Base-by-base conservation (phyloP, 2,888 invertebrate genomes). In the Lypha dubia region DNA sequence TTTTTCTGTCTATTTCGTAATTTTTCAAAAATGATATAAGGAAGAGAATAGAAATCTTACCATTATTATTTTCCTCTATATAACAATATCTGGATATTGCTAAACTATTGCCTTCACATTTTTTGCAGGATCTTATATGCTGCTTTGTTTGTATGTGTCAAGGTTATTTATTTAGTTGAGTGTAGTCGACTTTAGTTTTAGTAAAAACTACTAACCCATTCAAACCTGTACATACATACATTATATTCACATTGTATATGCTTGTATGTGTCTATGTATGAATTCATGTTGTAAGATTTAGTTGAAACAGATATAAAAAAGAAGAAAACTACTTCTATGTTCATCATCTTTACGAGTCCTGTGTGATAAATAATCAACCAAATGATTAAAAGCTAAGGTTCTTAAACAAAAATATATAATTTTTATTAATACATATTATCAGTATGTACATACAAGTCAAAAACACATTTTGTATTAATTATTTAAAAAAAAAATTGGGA, bases 181-280 rank as follows among this genome's bases (percentile, higher is more conserved):
- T 80, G 62, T 44, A 53, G 79, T 62, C 62, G 70, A 62, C 79
- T 70, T 70, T 77, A 70, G 70, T 70, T 70, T 77, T 62, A 60
- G 49, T 70, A 53, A 70, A 77, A 77, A 49, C 58, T 49, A 68
- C 24, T 24, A 3, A 68, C 28, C 38, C 58, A 58, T 58, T 41
- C 28, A 63, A 20, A 8, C 24, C 8, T n/a, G 3, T 53, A 35
- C 38, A 24, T 15, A 20, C 13, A 22, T 15, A 7, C 20, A 22
- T 41, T n/a, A 17, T 62, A 15, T 24, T 53, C 13, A 22, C 15
- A 24, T 53, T 53, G 2, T 13, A 53, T 22, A 13, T 7, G n/a
- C 17, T 28, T 8, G 15, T 1, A 70, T 41, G n/a, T 70, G 22
- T 56, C 67, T 38, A 56, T 51, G 22, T 20, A 20, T 49, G 49